Evolutionary conservation across 2,797 vertebrate genomes (phyloP).

Genomic region (Cryptoblepharus egeriae): DNA sequence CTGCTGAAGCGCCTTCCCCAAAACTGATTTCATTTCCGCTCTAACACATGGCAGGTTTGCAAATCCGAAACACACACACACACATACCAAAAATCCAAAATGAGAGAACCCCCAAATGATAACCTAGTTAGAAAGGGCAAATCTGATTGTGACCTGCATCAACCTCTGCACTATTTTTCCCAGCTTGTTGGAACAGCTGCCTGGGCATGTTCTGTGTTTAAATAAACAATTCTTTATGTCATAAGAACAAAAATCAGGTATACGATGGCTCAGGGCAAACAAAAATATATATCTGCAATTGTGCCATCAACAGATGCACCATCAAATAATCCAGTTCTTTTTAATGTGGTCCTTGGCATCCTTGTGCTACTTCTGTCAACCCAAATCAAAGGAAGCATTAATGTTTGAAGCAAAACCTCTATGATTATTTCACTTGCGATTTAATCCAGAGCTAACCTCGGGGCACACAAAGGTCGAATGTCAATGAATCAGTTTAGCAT

Average conservation of each 20-base stretch:
- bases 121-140: neutral
- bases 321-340: constrained; percentile 78
- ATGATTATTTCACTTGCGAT: constrained; percentile 83
- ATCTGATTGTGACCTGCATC: neutral
- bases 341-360: constrained; percentile 81
- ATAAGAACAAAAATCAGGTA: constrained; percentile 54
- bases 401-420: constrained; percentile 83
- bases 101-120: neutral
- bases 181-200: constrained; percentile 1
- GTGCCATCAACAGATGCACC: constrained; percentile 77
- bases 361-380: constrained; percentile 83
- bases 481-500: constrained; percentile 83
- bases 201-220: neutral
- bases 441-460: constrained; percentile 82
- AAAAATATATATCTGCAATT: constrained; percentile 60
- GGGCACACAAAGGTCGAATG: constrained; percentile 80
- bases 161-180: constrained; percentile 2
- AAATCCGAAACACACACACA: neutral
- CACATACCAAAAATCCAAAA: neutral
- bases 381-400: constrained; percentile 81
- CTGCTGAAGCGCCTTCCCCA: no score
- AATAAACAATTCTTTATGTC: constrained; percentile 35
- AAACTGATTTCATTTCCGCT: no score
- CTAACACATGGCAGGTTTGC: no score
- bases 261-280: constrained; percentile 65